Evolutionary conservation across 1,140 invertebrate species (phyloP).

Genomic region (Procambarus virginalis): DNA sequence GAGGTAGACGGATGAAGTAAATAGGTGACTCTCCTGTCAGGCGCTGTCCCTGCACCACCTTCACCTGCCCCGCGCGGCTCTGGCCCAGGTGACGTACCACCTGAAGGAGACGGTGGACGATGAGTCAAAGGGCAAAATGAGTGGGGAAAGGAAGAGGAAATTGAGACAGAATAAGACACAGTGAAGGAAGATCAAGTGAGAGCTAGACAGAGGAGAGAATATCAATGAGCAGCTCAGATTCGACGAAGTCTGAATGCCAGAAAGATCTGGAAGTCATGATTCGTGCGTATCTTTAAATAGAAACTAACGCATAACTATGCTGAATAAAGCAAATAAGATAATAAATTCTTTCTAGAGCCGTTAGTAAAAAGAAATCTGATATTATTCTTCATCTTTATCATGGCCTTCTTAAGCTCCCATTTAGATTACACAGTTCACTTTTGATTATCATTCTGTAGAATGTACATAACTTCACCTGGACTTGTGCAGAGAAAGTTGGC

Average conservation of each 20-base stretch:
- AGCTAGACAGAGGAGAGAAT: neutral
- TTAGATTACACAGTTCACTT: too few species aligned
- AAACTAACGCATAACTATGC: too few species aligned
- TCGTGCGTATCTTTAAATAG: too few species aligned
- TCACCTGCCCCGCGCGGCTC: neutral
- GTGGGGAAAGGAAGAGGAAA: neutral
- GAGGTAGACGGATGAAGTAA: neutral
- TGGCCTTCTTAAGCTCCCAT: too few species aligned
- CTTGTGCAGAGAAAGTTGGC: too few species aligned
- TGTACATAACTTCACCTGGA: too few species aligned
- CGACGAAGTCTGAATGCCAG: neutral
- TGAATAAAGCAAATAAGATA: too few species aligned
- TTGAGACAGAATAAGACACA: neutral
- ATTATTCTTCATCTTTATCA: too few species aligned
- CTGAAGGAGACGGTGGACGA: neutral
- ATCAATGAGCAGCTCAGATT: neutral
- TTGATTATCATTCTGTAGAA: too few species aligned
- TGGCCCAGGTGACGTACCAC: neutral
- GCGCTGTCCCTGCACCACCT: neutral
- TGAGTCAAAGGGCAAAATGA: neutral
- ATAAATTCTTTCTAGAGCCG: too few species aligned
- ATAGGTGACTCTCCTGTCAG: neutral
- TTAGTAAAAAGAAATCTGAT: too few species aligned
- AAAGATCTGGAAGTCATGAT: neutral
- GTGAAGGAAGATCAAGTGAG: neutral